Base-by-base conservation (phyloP, 2,888 invertebrate genomes). In the Cephus pygmeus region DNA sequence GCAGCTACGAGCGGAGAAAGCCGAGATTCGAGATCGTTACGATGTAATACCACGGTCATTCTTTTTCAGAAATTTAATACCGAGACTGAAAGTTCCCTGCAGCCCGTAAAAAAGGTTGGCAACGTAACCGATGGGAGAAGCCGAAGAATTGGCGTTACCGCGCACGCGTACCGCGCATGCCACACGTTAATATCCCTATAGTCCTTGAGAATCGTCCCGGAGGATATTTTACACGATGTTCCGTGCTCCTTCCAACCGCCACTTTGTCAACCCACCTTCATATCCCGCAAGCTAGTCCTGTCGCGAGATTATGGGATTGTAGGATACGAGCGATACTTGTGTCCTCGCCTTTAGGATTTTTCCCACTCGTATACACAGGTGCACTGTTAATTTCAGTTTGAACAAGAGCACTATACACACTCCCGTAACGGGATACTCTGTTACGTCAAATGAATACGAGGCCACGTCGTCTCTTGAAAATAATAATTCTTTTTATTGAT, bases 171-270 rank as follows among this genome's bases (percentile, higher is more conserved):
- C 69, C 23, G 73, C 74, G 68, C 73, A 68, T 73, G 34, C 75
- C 77, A 76, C 69, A 76, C 83, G 80, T 81, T 34, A 30, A n/a
- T 33, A 85, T 85, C 87, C 87, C 83, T 81, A 83, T 87, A 88
- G 87, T 88, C 87, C 87, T 83, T 82, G 84, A 85, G 84, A 87
- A 88, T 86, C 85, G 85, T 86, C 86, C 83, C 85, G 77, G 82
- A 23, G 85, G 86, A 87, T 87, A 87, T 86, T 85, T 86, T 86
- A 86, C 85, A 86, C 84, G 83, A 81, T 85, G 84, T 83, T 84
- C 83, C 73, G 40, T 76, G 76, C 69, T 74, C 69, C 74, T 69
- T 74, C 69, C 69, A 31, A 56, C 35, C 34, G 73, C 69, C 79
- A 76, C 78, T 78, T 78, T 78, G 78, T 78, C 78, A 78, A 73